These are phyloP conservation scores for Turritopsis rubra DNA, from an alignment of 30 jellyfish, hydroid and myxozoan species.

Conservation along the genomic window DNA sequence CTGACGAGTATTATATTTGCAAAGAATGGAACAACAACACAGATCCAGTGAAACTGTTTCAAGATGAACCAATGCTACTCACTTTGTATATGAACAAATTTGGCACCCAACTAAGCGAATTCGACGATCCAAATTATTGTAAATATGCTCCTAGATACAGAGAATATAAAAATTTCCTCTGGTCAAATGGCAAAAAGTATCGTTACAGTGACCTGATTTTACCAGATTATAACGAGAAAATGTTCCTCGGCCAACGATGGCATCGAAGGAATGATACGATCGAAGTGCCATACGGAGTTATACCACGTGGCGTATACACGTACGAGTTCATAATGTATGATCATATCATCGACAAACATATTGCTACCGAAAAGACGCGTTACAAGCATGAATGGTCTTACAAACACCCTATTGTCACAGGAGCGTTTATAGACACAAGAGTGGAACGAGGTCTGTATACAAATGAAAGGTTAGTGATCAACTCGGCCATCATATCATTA, in stretches of 20 bases:
- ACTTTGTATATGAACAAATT: slow-evolving; percentile 15
- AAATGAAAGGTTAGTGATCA: slow-evolving; percentile 40
- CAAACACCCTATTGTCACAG: slow-evolving; percentile 52
- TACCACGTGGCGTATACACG: slow-evolving; percentile 61
- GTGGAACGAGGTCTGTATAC: slow-evolving; percentile 54
- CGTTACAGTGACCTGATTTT: slow-evolving; percentile 12
- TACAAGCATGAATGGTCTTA: slow-evolving; percentile 61
- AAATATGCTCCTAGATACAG: not conserved
- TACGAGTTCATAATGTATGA: slow-evolving; percentile 49
- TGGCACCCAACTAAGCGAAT: slow-evolving; percentile 7
- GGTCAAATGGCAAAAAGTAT: slow-evolving; percentile 18
- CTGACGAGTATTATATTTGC: slow-evolving; percentile 41
- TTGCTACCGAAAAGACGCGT: slow-evolving; percentile 40
- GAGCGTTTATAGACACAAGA: slow-evolving; percentile 56
- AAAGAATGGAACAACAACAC: slow-evolving; percentile 19
- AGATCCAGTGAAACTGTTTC: slow-evolving; percentile 1
- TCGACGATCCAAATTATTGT: not conserved
- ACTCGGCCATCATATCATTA: slow-evolving; percentile 67
- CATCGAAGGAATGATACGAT: slow-evolving; percentile 78
- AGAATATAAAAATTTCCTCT: slow-evolving; percentile 14
- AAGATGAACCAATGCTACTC: slow-evolving; percentile 17
- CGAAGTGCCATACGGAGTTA: slow-evolving; percentile 73
- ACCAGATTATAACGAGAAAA: slow-evolving; percentile 52
- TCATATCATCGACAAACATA: slow-evolving; percentile 27
- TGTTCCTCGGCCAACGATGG: slow-evolving; percentile 61